Conservation (phyloP, 2,888 invertebrate genomes). For the Limnephilus marmoratus region DNA sequence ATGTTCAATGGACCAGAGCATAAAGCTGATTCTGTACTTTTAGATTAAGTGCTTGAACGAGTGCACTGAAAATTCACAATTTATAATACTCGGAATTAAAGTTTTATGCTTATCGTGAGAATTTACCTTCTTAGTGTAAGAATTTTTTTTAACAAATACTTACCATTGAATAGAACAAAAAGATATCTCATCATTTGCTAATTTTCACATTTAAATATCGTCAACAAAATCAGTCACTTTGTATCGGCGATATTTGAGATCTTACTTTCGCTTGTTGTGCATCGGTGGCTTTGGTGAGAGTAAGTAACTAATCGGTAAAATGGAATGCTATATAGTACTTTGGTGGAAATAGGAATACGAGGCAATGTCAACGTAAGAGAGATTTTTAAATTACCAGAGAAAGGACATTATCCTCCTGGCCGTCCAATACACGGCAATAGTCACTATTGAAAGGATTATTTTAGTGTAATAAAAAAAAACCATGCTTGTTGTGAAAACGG, state of each 20-base stretch:
- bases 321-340: too few species aligned
- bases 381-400: too few species aligned
- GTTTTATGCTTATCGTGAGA: neutral
- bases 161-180: neutral
- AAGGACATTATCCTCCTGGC: too few species aligned
- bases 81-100: neutral
- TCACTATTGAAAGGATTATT: too few species aligned
- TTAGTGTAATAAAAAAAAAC: too few species aligned
- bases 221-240: neutral
- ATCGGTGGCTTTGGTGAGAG: too few species aligned
- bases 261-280: too few species aligned
- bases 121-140: neutral
- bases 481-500: too few species aligned
- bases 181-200: neutral
- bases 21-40: constrained; percentile 1
- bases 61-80: neutral
- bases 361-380: too few species aligned
- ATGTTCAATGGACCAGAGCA: constrained; percentile 23
- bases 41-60: neutral
- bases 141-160: neutral
- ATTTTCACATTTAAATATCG: neutral
- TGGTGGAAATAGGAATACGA: too few species aligned
- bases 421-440: too few species aligned
- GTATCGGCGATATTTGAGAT: neutral
- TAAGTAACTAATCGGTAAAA: too few species aligned